Conservation (phyloP, 2,888 invertebrate genomes). For the Suillia variegata region DNA sequence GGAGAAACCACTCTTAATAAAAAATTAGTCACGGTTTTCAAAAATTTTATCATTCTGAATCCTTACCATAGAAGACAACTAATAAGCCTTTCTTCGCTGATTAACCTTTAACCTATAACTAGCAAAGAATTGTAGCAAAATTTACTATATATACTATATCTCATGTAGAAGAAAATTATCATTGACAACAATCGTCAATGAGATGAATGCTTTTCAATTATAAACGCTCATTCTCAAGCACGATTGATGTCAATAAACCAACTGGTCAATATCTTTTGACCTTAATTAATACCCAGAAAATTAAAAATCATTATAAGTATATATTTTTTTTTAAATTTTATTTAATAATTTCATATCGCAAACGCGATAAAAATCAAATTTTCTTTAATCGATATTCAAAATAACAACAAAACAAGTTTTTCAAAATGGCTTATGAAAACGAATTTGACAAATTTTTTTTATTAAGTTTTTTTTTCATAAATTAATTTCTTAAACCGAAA, state of each 20-base stretch:
- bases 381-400: neutral
- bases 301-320: slow-evolving; percentile 27
- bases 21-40: too few species aligned
- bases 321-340: slow-evolving; percentile 27
- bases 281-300: too few species aligned
- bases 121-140: too few species aligned
- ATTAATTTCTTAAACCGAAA: slow-evolving; percentile 17
- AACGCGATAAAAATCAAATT: neutral
- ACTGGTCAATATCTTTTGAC: neutral
- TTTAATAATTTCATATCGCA: neutral
- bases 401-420: slow-evolving; percentile 16
- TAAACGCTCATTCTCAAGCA: slow-evolving; percentile 49
- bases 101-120: too few species aligned
- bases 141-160: too few species aligned
- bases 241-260: slow-evolving; percentile 41
- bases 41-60: too few species aligned
- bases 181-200: slow-evolving; percentile 41
- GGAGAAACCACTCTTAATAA: too few species aligned
- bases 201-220: slow-evolving; percentile 40
- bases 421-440: slow-evolving; percentile 18
- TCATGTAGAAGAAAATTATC: too few species aligned
- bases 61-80: too few species aligned
- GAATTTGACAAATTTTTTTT: too few species aligned
- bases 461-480: too few species aligned
- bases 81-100: too few species aligned